Evolutionary conservation across 2,113 vertebrate species (phyloP).

Genomic region (Desmodus rotundus): DNA sequence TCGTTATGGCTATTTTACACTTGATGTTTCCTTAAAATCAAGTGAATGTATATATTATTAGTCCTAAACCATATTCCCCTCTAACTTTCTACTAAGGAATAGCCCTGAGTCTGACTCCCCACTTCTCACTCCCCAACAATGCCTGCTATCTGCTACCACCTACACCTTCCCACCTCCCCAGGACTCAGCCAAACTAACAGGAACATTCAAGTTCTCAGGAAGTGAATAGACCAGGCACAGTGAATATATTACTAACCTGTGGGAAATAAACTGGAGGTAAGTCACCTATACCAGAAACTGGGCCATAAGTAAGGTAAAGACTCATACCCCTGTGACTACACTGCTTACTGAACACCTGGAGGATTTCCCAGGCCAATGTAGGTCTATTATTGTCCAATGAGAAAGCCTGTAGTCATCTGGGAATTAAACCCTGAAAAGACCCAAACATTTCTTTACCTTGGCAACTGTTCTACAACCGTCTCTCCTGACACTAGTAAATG

Average conservation of each 20-base stretch:
- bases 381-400: background rate
- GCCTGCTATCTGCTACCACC: background rate
- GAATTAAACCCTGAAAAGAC: slow-evolving; percentile 38
- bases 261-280: background rate
- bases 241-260: background rate
- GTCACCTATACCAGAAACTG: background rate
- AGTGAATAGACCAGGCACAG: background rate
- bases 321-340: background rate
- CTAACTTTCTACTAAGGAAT: background rate
- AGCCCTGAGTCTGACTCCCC: background rate
- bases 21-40: background rate
- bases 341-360: background rate
- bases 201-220: background rate
- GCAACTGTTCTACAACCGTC: background rate
- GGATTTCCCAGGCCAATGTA: background rate
- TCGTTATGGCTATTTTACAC: background rate
- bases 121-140: background rate
- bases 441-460: slow-evolving; percentile 40
- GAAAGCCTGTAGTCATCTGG: background rate
- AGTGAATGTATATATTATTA: background rate
- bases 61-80: background rate
- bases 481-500: slow-evolving; percentile 40
- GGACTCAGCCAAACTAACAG: background rate
- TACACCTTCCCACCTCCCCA: background rate
- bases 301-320: background rate